Evolutionary conservation across 2,113 vertebrate species (phyloP), one percentile per base, ranked within the genome.

Genomic region (Baryphthengus martii): DNA sequence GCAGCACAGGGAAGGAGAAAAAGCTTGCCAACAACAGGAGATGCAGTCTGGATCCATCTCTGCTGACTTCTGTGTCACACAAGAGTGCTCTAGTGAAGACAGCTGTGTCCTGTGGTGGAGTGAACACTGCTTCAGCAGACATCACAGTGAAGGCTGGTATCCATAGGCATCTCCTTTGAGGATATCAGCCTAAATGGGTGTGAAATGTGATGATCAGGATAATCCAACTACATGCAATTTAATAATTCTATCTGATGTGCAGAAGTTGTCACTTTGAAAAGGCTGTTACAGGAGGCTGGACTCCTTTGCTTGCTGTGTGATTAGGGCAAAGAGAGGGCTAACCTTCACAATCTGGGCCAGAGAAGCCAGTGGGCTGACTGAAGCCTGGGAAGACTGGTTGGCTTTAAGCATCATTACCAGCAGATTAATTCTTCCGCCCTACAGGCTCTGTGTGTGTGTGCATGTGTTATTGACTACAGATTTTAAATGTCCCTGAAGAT

Each of bases 201-300:
- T 45, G 44, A 91, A 92, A 82, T 58, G 17, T 56, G 56, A 62
- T 53, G 50, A 86, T 55, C 15, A 10, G 5, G 14, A 21, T 55
- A 74, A 77, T 77, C 17, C 65, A 71, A 2, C 52, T 50, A 40
- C 59, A 33, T 5, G 12, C 2, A 67, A 15, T 74, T 90, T 77
- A 63, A 55, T 12, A 86, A 71, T 83, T 92, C 47, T 39, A 20
- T 33, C 16, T 87, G 80, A 62, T 20, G 7, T 1, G 0, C 0
- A 1, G 72, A 86, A 84, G 12, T 28, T 31, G 21, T 56, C 90
- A 21, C 75, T 92, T 74, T 71, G 45, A 94, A 78, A 93, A 90
- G 25, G 20, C 37, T 86, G 18, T 25, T 89, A n/a, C 1, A 0
- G 5, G 24, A 7, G 1, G 1, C 9, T 79, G 31, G 23, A 53